phyloP scores from a whole-genome alignment of 2,113 vertebrate species.

The Anolis carolinensis region DNA sequence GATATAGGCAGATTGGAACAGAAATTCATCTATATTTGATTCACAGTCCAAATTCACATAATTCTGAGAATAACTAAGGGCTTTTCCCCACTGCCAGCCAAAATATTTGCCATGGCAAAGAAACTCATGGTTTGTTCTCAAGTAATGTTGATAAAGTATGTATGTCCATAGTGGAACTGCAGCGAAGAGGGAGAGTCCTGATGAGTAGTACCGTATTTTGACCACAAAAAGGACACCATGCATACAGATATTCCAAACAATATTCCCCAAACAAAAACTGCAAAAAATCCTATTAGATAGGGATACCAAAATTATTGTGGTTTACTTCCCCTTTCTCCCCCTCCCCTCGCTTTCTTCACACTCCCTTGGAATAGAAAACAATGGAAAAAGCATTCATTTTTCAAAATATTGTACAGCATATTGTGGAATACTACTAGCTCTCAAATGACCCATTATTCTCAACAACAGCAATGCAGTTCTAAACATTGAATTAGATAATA shows the following conservation, averaged over 20 bases:
- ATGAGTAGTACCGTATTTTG: not conserved
- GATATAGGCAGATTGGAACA: not conserved
- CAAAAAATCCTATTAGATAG: conserved; percentile 29
- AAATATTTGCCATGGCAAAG: not conserved
- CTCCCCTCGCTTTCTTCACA: not conserved
- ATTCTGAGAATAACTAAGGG: not conserved
- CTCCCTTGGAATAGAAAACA: not conserved
- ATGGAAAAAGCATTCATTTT: not conserved
- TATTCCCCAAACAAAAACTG: conserved; percentile 9
- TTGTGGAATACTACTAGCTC: not conserved
- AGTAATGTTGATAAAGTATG: not conserved
- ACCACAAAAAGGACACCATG: rapidly evolving
- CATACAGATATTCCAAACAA: not conserved
- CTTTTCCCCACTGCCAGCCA: not conserved
- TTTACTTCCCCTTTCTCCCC: not conserved
- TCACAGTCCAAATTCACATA: not conserved
- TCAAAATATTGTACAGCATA: not conserved
- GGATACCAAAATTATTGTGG: not conserved
- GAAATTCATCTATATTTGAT: not conserved
- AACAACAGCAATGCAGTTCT: not conserved
- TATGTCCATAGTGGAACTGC: not conserved
- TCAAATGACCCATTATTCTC: not conserved
- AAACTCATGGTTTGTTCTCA: not conserved
- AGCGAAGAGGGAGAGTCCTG: not conserved
- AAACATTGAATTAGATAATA: not conserved